Conservation (phyloP, 2,888 invertebrate species). For the Ennomos fuscantarius region DNA sequence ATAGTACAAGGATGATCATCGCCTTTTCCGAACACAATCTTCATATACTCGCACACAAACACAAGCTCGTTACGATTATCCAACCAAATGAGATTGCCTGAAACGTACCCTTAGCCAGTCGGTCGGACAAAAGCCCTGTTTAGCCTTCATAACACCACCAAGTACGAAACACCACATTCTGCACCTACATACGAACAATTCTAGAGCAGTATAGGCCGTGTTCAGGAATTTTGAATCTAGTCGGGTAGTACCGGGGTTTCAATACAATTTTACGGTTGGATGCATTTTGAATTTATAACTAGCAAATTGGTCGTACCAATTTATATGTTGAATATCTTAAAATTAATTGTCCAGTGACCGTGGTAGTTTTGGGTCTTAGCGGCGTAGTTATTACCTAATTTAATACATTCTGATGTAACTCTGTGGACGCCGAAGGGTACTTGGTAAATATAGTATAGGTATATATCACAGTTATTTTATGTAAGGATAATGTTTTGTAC, state of each 20-base stretch:
- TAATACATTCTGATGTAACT: constrained; percentile 32
- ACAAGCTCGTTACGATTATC: constrained; percentile 40
- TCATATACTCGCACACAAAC: constrained; percentile 11
- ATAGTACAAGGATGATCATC: too few relatives aligned
- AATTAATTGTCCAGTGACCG: constrained; percentile 75
- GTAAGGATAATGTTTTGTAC: not conserved
- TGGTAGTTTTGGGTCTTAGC: constrained; percentile 50
- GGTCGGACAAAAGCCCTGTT: constrained; percentile 66
- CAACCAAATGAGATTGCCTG: constrained; percentile 49
- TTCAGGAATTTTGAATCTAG: constrained; percentile 47
- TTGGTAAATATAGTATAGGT: constrained; percentile 22
- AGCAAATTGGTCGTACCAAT: constrained; percentile 81
- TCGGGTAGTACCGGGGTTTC: constrained; percentile 66
- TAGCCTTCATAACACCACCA: constrained; percentile 60
- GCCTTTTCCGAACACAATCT: not conserved
- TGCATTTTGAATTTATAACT: constrained; percentile 84
- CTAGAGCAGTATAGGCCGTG: too few relatives aligned
- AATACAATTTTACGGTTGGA: constrained; percentile 81
- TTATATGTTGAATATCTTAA: constrained; percentile 80
- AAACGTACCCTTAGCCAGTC: constrained; percentile 42
- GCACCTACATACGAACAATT: too few relatives aligned
- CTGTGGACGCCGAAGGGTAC: constrained; percentile 17
- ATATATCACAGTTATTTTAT: constrained; percentile 8
- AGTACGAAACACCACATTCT: constrained; percentile 51
- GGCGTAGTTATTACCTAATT: constrained; percentile 30